phyloP scores from a whole-genome alignment of 2,797 vertebrate genomes.

The Percopsis omiscomaycus region DNA sequence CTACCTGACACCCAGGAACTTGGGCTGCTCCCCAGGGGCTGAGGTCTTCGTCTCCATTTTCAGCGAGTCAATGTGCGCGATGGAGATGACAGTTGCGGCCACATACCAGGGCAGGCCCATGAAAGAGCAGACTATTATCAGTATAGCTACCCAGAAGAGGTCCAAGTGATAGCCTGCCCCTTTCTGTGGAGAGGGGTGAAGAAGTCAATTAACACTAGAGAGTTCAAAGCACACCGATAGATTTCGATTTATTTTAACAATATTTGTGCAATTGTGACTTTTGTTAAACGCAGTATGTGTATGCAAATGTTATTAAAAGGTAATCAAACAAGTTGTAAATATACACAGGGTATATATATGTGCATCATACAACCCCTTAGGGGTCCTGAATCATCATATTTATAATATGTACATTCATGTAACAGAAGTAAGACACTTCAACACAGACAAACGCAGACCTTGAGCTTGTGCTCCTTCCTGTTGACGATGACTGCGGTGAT shows the following conservation, averaged over 20 bases:
- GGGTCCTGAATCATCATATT: too few relatives aligned
- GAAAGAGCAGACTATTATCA: conserved; percentile 93
- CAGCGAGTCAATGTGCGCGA: conserved; percentile 96
- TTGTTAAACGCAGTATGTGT: too few relatives aligned
- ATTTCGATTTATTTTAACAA: too few relatives aligned
- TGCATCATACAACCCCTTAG: too few relatives aligned
- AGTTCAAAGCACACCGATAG: neutral
- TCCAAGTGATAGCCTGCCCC: conserved; percentile 97
- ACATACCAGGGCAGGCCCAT: conserved; percentile 98
- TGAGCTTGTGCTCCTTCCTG: conserved; percentile 97
- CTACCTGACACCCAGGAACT: conserved; percentile 96
- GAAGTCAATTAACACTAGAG: neutral
- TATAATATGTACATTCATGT: neutral
- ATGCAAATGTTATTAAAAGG: too few relatives aligned
- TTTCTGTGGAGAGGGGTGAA: conserved; percentile 80
- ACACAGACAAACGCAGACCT: conserved; percentile 74
- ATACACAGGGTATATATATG: too few relatives aligned
- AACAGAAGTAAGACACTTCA: conserved; percentile 1
- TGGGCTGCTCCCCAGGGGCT: conserved; percentile 94
- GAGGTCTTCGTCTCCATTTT: conserved; percentile 99
- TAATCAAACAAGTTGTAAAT: too few relatives aligned
- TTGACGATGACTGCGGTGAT: conserved; percentile 98
- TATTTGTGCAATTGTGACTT: too few relatives aligned
- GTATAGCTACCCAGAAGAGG: conserved; percentile 93
- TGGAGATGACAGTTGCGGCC: conserved; percentile 97